phyloP scores from a whole-genome alignment of 2,113 vertebrate species.

The Hemiscyllium ocellatum region DNA sequence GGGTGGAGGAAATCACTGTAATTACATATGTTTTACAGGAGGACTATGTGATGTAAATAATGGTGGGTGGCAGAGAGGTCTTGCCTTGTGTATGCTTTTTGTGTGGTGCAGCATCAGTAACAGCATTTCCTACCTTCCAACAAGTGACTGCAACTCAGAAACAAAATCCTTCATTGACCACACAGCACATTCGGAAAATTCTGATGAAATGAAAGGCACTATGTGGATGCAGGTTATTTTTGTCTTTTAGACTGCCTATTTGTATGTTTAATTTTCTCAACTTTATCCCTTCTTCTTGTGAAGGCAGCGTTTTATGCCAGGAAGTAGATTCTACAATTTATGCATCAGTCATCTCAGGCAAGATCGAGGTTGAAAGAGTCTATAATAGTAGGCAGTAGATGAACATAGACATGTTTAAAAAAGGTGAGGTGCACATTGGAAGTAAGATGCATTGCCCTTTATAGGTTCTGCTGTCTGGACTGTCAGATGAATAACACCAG shows the following conservation, averaged over 20 bases:
- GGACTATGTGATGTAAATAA: background rate
- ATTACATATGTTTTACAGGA: background rate
- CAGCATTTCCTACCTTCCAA: background rate
- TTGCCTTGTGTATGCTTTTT: background rate
- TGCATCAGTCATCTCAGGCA: background rate
- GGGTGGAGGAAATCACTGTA: background rate
- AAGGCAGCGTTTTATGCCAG: background rate
- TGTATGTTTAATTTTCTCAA: background rate
- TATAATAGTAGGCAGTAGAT: background rate
- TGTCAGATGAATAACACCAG: too few species aligned
- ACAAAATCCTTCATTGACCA: background rate
- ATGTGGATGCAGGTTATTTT: background rate
- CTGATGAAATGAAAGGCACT: background rate
- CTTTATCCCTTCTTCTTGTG: background rate
- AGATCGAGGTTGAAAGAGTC: background rate
- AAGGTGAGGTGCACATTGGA: background rate
- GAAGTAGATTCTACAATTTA: background rate
- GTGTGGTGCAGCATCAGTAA: background rate
- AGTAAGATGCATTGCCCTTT: background rate
- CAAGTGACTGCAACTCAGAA: background rate
- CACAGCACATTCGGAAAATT: background rate
- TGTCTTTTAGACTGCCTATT: background rate
- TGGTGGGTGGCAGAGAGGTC: background rate
- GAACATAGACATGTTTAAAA: background rate
- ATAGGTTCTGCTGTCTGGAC: too few species aligned